Evolutionary conservation across 2,888 invertebrate species (phyloP), one percentile per base, ranked within the genome.

Genomic region (Sabatieria punctata): DNA sequence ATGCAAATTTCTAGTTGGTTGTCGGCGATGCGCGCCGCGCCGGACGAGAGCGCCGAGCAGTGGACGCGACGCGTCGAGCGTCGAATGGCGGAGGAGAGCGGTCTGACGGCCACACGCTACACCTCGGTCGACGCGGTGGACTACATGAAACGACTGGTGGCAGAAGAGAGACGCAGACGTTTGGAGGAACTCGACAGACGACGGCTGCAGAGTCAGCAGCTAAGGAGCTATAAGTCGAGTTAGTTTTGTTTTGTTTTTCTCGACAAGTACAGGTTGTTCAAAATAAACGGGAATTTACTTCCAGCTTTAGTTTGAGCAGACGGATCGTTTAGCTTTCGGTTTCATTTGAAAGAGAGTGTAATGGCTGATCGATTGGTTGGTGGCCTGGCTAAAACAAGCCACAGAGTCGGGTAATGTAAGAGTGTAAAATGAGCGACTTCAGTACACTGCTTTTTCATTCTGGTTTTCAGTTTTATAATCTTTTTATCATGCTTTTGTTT

Each of bases 61-160:
- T 76, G 78, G 64, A 68, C 72, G 1, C 68, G 69, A 44, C 68
- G 72, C 46, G 69, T 77, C 15, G 71, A 78, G 43, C 61, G 51
- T 26, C 51, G 57, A 22, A 73, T 77, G 53, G 75, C 75, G 3
- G 59, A 63, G 38, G 65, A 67, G 27, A 61, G 76, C 24, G 64
- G 65, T 27, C 62, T 79, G 44, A 65, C 69, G 50, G 68, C 74
- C 21, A 76, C 78, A 21, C 68, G 73, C 50, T 74, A 74, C 58
- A 75, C 77, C 2, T 71, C 73, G 37, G 66, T 71, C 2, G 80
- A 80, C 63, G 70, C 76, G 60, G 67, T 65, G 41, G 68, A 69
- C 49, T 63, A 63, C 53, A 49, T 63, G 25, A 69, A 70, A 52
- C 57, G 61, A 39, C 27, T 51, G 39, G 43, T 52, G 24, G 3